These are phyloP conservation scores for Babyrousa celebensis DNA, from an alignment of 2,797 vertebrate genomes.

Conservation along the genomic window DNA sequence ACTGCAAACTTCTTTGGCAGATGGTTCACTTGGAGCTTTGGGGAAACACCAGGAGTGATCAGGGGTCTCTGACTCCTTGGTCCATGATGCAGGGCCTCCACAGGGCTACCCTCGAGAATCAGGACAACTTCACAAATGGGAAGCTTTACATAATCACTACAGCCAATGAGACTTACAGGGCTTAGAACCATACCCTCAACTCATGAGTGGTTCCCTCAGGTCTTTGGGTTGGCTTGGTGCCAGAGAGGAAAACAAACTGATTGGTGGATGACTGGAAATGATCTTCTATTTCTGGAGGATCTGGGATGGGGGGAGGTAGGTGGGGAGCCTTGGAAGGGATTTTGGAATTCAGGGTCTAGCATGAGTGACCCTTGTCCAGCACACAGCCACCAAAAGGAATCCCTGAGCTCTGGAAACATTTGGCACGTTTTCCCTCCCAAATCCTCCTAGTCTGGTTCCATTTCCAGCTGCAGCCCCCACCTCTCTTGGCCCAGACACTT, in stretches of 20 bases:
- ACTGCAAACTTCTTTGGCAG: not conserved
- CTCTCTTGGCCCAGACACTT: not conserved
- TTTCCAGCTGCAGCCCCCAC: not conserved
- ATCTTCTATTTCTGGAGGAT: not conserved
- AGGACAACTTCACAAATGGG: not conserved
- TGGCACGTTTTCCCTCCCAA: not conserved
- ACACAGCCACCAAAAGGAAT: not conserved
- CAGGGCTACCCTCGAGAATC: not conserved
- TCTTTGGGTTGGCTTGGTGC: not conserved
- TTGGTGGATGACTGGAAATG: not conserved
- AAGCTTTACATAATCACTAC: not conserved
- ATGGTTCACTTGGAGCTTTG: not conserved
- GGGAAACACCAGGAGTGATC: not conserved
- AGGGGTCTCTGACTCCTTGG: too few relatives aligned
- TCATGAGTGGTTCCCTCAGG: not conserved
- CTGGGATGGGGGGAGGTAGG: not conserved
- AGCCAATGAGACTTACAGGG: not conserved
- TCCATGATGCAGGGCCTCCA: not conserved
- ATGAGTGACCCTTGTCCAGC: not conserved
- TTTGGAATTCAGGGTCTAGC: not conserved
- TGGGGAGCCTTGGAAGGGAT: not conserved
- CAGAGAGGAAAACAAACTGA: not conserved
- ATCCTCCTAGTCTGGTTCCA: accelerated
- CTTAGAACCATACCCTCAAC: not conserved
- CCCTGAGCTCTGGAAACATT: not conserved